A percentile compares a stretch with the other conserved stretches of the same genome.
phyloP scores from a whole-genome alignment of 2,797 vertebrate species.

The Dryobates pubescens region DNA sequence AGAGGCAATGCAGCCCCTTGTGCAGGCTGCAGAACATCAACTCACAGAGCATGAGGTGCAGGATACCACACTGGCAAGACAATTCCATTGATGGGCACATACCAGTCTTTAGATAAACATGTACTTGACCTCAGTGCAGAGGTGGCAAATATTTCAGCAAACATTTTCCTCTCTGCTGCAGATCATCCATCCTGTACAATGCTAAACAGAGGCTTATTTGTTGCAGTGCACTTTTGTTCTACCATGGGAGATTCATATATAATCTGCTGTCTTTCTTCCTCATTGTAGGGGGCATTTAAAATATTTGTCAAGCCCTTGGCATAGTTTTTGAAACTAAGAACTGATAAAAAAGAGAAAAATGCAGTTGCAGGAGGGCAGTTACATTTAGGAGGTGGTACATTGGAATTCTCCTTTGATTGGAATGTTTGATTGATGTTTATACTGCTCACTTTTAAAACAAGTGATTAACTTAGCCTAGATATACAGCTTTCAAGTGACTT shows the following conservation, averaged over 20 bases:
- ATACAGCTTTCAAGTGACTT: neutral
- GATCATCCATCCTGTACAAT: neutral
- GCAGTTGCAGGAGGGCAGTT: neutral
- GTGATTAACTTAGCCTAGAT: neutral
- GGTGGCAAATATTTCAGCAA: neutral
- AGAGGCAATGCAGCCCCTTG: neutral
- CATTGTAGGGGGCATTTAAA: neutral
- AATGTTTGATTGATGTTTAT: neutral
- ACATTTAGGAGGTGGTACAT: neutral
- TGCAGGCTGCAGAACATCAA: neutral
- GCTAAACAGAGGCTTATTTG: neutral
- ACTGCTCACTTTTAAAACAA: neutral
- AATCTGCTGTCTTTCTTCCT: neutral
- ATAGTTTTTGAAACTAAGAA: neutral
- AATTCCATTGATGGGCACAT: neutral
- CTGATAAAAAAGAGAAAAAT: conserved; percentile 17
- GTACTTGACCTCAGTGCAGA: neutral
- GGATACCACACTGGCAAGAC: fast-evolving
- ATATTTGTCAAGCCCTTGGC: neutral
- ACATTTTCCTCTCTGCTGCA: neutral
- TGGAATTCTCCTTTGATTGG: neutral
- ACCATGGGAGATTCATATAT: neutral
- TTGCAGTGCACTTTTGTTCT: neutral
- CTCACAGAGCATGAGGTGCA: fast-evolving
- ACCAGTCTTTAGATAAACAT: neutral